A percentile compares a stretch with the other conserved stretches of the same genome.
phyloP scores from a whole-genome alignment of 2,888 invertebrate genomes.

The Octodonta nipae region DNA sequence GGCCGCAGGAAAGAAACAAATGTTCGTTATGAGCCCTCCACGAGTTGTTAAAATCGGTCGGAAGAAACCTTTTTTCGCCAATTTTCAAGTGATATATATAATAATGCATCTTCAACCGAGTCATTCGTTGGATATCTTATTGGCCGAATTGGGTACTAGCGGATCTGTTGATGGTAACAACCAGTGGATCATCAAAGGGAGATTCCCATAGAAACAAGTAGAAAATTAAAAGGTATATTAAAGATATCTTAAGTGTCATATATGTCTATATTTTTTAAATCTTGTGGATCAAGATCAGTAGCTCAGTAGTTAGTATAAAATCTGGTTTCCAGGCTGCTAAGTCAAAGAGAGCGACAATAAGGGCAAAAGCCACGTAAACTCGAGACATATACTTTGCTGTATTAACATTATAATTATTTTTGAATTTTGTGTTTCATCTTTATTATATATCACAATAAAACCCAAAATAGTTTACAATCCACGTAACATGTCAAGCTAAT shows the following conservation, averaged over 20 bases:
- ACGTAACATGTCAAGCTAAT: too few relatives aligned
- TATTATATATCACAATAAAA: too few relatives aligned
- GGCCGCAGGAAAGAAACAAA: slow-evolving; percentile 96
- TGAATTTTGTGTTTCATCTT: too few relatives aligned
- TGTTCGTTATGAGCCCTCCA: slow-evolving; percentile 98
- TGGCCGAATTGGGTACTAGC: slow-evolving; percentile 97
- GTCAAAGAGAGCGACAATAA: slow-evolving; percentile 91
- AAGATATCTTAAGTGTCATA: slow-evolving; percentile 99
- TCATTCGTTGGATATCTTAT: slow-evolving; percentile 91
- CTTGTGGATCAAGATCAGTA: slow-evolving; percentile 95
- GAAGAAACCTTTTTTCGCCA: slow-evolving; percentile 98
- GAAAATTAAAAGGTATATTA: slow-evolving; percentile 78
- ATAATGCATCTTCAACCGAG: slow-evolving; percentile 85
- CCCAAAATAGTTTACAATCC: too few relatives aligned
- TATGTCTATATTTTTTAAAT: slow-evolving; percentile 97
- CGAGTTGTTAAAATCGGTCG: slow-evolving; percentile 95
- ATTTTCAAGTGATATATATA: slow-evolving; percentile 90
- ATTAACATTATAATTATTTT: too few relatives aligned
- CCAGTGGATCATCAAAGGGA: slow-evolving; percentile 95
- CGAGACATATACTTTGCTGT: too few relatives aligned
- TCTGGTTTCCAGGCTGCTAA: slow-evolving; percentile 99
- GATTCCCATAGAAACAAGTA: slow-evolving; percentile 99
- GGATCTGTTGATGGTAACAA: slow-evolving; percentile 98
- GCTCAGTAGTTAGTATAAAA: slow-evolving; percentile 98
- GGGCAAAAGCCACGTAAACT: slow-evolving; percentile 80